A percentile compares a stretch with the other conserved stretches of the same genome.
phyloP scores from a whole-genome alignment of 2,888 invertebrate genomes.

The Erebia aethiops region DNA sequence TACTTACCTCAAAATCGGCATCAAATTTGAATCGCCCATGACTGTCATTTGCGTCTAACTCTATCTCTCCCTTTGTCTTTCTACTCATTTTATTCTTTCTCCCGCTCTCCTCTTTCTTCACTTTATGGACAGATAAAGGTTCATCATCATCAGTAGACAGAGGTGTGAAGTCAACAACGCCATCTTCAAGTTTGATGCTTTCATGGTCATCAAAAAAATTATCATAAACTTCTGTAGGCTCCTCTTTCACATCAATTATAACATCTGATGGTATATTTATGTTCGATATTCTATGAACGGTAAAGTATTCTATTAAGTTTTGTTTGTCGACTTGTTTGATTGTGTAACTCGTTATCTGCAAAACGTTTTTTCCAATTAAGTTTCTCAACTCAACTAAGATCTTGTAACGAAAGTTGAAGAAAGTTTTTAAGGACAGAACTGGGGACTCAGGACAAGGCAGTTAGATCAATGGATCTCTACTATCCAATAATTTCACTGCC shows the following conservation, averaged over 20 bases:
- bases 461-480: too few species aligned
- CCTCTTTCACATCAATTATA: slow-evolving; percentile 47
- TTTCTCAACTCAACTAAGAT: too few species aligned
- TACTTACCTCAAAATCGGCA: slow-evolving; percentile 28
- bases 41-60: slow-evolving; percentile 1
- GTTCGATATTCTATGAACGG: slow-evolving; percentile 24
- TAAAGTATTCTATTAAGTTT: slow-evolving; percentile 18
- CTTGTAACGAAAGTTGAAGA: too few species aligned
- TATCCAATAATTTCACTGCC: too few species aligned
- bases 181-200: slow-evolving; percentile 56
- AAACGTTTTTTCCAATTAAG: neutral
- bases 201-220: slow-evolving; percentile 42
- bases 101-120: slow-evolving; percentile 48
- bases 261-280: slow-evolving; percentile 12
- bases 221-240: slow-evolving; percentile 43
- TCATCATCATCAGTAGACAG: slow-evolving; percentile 64
- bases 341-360: slow-evolving; percentile 52
- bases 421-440: too few species aligned
- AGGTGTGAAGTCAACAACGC: slow-evolving; percentile 43
- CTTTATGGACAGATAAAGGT: slow-evolving; percentile 61
- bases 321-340: slow-evolving; percentile 53
- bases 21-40: slow-evolving; percentile 37
- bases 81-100: slow-evolving; percentile 48
- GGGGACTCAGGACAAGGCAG: too few species aligned
- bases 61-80: slow-evolving; percentile 40